Conservation (phyloP, 2,113 vertebrate genomes). For the Herpailurus yagouaroundi region DNA sequence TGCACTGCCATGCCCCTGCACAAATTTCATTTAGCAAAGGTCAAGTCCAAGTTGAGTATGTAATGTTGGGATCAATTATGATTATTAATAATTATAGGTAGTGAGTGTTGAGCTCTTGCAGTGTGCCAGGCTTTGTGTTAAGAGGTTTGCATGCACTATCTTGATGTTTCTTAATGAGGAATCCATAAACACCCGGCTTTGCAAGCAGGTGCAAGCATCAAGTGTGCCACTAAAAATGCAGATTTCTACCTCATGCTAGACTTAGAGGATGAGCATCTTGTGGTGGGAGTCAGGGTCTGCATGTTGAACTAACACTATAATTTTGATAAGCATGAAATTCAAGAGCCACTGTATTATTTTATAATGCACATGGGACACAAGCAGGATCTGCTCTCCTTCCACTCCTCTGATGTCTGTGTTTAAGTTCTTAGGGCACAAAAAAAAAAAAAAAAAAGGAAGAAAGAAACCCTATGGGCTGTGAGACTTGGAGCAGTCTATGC, state of each 20-base stretch:
- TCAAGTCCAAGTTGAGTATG: neutral
- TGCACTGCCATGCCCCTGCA: no score
- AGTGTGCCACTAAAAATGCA: neutral
- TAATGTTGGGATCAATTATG: neutral
- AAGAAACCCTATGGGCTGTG: neutral
- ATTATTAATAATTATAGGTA: neutral
- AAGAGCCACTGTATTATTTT: neutral
- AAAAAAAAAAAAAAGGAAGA: neutral
- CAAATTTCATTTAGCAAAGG: neutral
- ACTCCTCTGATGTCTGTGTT: slow-evolving; percentile 19
- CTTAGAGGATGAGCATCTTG: neutral
- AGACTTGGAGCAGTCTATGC: neutral
- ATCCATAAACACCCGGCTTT: neutral
- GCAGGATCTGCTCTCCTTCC: neutral
- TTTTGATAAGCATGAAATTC: neutral
- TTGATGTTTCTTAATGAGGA: neutral
- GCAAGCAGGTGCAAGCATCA: neutral
- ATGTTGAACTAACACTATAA: neutral
- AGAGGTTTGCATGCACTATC: neutral
- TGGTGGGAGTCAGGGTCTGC: neutral
- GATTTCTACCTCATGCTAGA: neutral
- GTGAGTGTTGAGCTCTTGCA: neutral
- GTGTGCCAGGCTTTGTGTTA: neutral
- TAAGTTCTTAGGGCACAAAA: neutral
- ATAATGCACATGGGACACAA: neutral